Base-by-base conservation (phyloP, 2,797 vertebrate species). In the Gephyroberyx darwinii region DNA sequence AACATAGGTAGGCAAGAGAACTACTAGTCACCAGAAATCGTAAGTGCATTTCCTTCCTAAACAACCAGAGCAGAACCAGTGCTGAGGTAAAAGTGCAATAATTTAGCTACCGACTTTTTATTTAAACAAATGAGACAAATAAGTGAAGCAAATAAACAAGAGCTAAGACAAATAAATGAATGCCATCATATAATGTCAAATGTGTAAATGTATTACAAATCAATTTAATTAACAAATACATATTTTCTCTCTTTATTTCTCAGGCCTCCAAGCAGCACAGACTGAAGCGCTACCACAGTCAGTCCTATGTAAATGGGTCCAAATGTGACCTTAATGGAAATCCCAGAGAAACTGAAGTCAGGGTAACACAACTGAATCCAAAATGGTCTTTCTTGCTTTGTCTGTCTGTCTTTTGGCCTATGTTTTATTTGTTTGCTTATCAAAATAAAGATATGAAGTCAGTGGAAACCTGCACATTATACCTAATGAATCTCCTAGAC, bases 261-360 rank as follows among this genome's bases (percentile, higher is more conserved):
- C 85, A 99, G 97, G 96, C 96, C 67, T 96, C 96, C 51, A 97
- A 98, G 76, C 96, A 96, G 79, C 97, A 98, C 91, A 93, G 93
- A 13, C 88, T 99, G 71, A 95, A 96, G 84, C 93, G 97, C 2
- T 98, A 97, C 91, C 97, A 99, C 89, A 99, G 97, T 90, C 97
- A 99, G 89, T 93, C 87, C 3, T 99, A 98, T 4, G 92, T 95
- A 12, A 99, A 99, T 0, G 97, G 97, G 50, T 98, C 96, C 26
- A 97, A 95, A 74, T 98, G 97, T 63, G 97, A 98, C 90, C 92
- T 98, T n/a, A 98, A 95, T 5, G 96, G 96, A 73, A 94, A 81
- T 52, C 93, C 95, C 51, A 91, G 97, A 74, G 95, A 98, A 72
- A 93, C 96, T 0, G 97, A 98, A 93, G 96, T 98, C 65, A 89